phyloP scores from a whole-genome alignment of 2,888 invertebrate genomes.

The Caenorhabditis imperialis region DNA sequence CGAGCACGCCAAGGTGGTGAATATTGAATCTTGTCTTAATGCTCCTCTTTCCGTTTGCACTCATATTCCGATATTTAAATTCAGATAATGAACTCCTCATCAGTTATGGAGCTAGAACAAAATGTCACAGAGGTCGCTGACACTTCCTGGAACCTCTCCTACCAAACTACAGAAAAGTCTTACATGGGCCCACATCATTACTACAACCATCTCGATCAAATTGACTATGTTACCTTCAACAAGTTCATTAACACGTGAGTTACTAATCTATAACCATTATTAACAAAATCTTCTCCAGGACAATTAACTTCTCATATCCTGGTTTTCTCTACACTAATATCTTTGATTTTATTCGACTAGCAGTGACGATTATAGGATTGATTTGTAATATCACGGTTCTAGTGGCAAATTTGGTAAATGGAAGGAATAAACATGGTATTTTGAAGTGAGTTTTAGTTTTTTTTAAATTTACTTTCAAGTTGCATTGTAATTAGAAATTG shows the following conservation, averaged over 20 bases:
- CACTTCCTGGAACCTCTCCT: slow-evolving; percentile 24
- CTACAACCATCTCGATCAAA: slow-evolving; percentile 40
- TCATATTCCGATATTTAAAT: neutral
- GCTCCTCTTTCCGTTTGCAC: neutral
- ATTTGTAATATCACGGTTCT: slow-evolving; percentile 37
- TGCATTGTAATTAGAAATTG: neutral
- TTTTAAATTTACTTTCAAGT: neutral
- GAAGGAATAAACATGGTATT: slow-evolving; percentile 35
- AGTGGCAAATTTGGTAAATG: slow-evolving; percentile 39
- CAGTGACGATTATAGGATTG: slow-evolving; percentile 23
- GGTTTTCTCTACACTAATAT: slow-evolving; percentile 11
- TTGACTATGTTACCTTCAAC: slow-evolving; percentile 37
- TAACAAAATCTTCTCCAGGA: too few species aligned
- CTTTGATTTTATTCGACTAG: slow-evolving; percentile 29
- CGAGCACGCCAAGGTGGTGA: slow-evolving; percentile 22
- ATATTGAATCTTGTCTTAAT: too few species aligned
- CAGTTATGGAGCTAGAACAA: neutral
- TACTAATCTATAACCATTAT: too few species aligned
- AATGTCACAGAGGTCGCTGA: slow-evolving; percentile 17
- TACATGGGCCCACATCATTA: slow-evolving; percentile 12
- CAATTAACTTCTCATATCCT: slow-evolving; percentile 5
- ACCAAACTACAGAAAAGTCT: slow-evolving; percentile 12
- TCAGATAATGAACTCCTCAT: slow-evolving; percentile 18
- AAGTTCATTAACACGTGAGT: slow-evolving; percentile 50
- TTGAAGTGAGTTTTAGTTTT: slow-evolving; percentile 27